Conservation (phyloP, 2,113 vertebrate genomes). For the Heterochromis multidens region DNA sequence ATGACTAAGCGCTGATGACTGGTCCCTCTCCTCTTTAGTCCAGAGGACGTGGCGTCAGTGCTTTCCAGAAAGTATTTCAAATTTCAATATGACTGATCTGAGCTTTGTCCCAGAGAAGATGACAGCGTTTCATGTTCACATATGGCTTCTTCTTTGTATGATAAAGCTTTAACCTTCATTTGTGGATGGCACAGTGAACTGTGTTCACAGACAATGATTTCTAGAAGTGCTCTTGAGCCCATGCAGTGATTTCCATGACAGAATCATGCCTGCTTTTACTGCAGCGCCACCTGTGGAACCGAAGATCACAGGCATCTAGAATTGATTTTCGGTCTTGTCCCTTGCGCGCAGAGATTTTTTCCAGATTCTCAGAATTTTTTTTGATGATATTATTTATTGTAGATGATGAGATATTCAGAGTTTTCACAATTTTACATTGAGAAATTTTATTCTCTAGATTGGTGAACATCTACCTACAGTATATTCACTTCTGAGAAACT, state of each 20-base stretch:
- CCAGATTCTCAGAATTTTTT: too few species aligned
- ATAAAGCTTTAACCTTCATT: not conserved
- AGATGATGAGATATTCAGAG: not conserved
- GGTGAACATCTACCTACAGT: too few species aligned
- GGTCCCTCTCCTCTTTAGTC: not conserved
- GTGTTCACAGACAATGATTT: not conserved
- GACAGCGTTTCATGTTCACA: not conserved
- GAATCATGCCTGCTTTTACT: not conserved
- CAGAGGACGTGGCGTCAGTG: fast-evolving
- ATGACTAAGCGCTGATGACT: not conserved
- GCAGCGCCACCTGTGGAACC: not conserved
- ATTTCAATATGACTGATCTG: not conserved
- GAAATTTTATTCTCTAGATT: not conserved
- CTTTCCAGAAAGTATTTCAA: not conserved
- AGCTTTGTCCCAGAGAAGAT: not conserved
- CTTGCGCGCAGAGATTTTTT: not conserved
- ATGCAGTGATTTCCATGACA: not conserved
- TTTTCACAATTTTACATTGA: not conserved
- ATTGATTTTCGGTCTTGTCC: not conserved
- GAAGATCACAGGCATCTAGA: not conserved
- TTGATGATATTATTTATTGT: not conserved
- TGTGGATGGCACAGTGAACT: not conserved
- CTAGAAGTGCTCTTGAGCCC: not conserved
- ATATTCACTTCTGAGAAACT: not conserved
- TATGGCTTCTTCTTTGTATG: not conserved